These are phyloP conservation scores for Diorhabda elongata DNA, from an alignment of 1,140 invertebrate genomes.

Conservation along the genomic window DNA sequence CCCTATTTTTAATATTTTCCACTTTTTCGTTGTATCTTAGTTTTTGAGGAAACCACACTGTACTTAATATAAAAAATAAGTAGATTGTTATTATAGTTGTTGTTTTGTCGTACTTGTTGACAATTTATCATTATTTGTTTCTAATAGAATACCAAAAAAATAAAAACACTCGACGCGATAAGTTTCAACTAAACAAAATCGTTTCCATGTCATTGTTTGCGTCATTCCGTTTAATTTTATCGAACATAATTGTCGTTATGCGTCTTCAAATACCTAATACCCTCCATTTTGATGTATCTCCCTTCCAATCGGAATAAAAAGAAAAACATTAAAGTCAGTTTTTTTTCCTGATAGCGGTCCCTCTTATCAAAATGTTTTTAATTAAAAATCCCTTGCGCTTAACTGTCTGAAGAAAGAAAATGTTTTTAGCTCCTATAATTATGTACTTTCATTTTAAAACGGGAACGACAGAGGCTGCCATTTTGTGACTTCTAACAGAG, in stretches of 20 bases:
- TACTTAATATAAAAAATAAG: no score
- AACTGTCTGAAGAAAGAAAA: conserved; percentile 2
- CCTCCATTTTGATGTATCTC: not conserved
- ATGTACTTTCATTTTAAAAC: not conserved
- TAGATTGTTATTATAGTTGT: no score
- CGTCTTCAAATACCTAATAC: not conserved
- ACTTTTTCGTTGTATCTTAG: no score
- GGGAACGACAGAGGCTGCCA: not conserved
- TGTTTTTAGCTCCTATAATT: conserved; percentile 3
- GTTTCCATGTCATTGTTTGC: not conserved
- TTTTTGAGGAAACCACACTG: no score
- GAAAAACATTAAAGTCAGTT: conserved; percentile 2
- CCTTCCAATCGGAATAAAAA: not conserved
- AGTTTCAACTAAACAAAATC: no score
- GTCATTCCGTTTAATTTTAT: not conserved
- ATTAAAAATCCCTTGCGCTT: not conserved
- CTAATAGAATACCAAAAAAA: no score
- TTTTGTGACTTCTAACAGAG: not conserved
- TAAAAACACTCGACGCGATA: no score
- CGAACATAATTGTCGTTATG: not conserved
- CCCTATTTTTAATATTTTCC: no score
- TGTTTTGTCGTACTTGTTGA: no score
- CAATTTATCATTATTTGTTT: no score
- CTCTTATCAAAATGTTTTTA: conserved; percentile 3
- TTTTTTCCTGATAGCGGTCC: not conserved